Base-by-base conservation (phyloP, 2,888 invertebrate species). In the Macaria notata region DNA sequence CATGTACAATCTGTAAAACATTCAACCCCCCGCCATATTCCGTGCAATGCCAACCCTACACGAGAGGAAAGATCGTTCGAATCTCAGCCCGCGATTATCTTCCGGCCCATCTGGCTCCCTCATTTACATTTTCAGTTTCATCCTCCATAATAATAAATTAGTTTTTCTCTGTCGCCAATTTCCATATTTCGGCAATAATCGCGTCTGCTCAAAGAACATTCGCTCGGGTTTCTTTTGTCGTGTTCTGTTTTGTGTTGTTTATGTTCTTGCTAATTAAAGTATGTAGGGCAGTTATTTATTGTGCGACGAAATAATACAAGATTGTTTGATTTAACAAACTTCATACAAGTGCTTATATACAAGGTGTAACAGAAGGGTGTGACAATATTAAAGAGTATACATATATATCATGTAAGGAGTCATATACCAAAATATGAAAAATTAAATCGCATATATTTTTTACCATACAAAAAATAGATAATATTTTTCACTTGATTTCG, bases 91-190 rank as follows among this genome's bases (percentile, higher is more conserved):
- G 56, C 51, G 65, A 64, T 61, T 66, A 60, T 66, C 64, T 60
- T 57, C 54, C 63, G 57, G 56, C 62, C 68, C 65, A 68, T 68
- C 68, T 68, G 61, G 64, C 54, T 61, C 50, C 51, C 50, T 51
- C 61, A 66, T 66, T 66, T 68, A 62, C 64, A 63, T 65, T 65
- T 65, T 64, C 66, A 59, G 60, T 61, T 63, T 63, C 61, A 56
- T 61, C 60, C 59, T 55, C 63, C 56, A 69, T 70, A 68, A 63
- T 64, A 69, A 70, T 70, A 70, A 66, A 70, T 69, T 65, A 65
- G 66, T 66, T 68, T 69, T 68, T 64, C 63, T 69, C 54, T 62
- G 59, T 48, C 61, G 50, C 46, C 59, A 29, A 66, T 69, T 70
- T 64, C 61, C 65, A 69, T 69, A 70, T 68, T 68, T 68, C 48